Evolutionary conservation across 2,888 invertebrate species (phyloP), one percentile per base, ranked within the genome.

Genomic region (Andrena hattorfiana): DNA sequence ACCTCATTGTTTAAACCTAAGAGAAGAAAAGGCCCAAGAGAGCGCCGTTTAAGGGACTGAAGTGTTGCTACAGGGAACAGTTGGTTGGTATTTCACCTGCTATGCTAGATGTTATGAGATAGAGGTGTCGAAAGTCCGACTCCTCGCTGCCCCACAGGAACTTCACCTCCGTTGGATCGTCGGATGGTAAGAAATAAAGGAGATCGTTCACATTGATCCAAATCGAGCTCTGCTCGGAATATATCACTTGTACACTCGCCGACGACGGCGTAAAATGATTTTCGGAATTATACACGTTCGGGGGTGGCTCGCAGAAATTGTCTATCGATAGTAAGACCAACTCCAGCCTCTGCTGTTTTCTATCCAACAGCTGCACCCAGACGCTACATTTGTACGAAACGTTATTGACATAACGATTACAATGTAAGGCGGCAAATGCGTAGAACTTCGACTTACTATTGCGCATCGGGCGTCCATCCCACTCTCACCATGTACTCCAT

Each of bases 171-270:
- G 94, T 93, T 23, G 94, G 91, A 78, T 96, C 95, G 13, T 92
- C 93, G 56, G 95, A 94, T 7, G 97, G 97, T 83, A 98, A 95
- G 94, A 99, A 98, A 93, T 98, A 95, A 0, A 99, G 94, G 81
- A 98, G 95, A 93, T 99, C 98, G 93, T 99, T 98, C 1, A 99
- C 97, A 94, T 99, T 99, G 80, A 99, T 96, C 99, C 99, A 99
- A n/a, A 98, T 96, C 0, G 97, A 96, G 80, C 48, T 96, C 70
- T 94, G 94, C 90, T 97, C 96, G 4, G 96, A 95, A 90, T 95
- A 95, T 84, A 96, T 94, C 26, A 96, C 96, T 92, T 95, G 95
- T n/a, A 95, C 95, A 66, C 95, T 94, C 5, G 95, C 88, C 76
- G 93, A 91, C 63, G 94, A 90, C 56, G 93, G 89, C 2, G 91